Percentiles rank a stretch among this genome's conserved stretches.
These are phyloP conservation scores for Chrysolina oricalcia DNA, from an alignment of 2,888 invertebrate species.

Conservation along the genomic window DNA sequence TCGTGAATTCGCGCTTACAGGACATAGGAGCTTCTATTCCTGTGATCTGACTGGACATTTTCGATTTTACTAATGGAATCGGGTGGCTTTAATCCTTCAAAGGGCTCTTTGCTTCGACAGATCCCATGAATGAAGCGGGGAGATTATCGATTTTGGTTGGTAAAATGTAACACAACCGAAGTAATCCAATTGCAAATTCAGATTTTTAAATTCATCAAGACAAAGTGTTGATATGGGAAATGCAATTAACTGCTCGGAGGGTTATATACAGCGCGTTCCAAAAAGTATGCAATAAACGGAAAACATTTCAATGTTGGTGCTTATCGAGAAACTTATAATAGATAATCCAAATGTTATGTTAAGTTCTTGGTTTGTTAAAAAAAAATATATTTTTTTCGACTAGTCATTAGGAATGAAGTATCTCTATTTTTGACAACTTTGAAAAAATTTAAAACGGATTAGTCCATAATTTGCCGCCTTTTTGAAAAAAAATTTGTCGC, in stretches of 20 bases:
- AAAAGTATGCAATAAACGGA: too few relatives aligned
- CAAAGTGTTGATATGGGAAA: not conserved
- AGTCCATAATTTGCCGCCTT: too few relatives aligned
- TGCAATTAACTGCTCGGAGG: not conserved
- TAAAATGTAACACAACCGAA: slow-evolving; percentile 14
- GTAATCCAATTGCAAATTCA: slow-evolving; percentile 6
- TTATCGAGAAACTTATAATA: too few relatives aligned
- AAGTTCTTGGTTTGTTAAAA: too few relatives aligned
- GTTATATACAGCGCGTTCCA: too few relatives aligned
- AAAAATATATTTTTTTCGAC: too few relatives aligned
- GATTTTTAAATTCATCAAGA: not conserved
- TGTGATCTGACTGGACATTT: slow-evolving; percentile 30
- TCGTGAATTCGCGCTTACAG: not conserved
- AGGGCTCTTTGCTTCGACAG: slow-evolving; percentile 12
- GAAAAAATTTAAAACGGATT: too few relatives aligned
- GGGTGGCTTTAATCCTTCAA: slow-evolving; percentile 22
- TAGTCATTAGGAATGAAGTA: too few relatives aligned
- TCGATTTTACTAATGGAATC: slow-evolving; percentile 33
- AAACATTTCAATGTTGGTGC: too few relatives aligned
- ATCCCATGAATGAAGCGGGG: slow-evolving; percentile 26
- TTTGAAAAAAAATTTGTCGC: too few relatives aligned
- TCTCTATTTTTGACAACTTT: too few relatives aligned
- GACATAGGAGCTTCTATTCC: not conserved
- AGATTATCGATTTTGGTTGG: slow-evolving; percentile 10
- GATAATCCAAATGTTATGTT: too few relatives aligned